These are phyloP conservation scores for Platycheirus albimanus DNA, from an alignment of 2,888 invertebrate species.

Conservation along the genomic window DNA sequence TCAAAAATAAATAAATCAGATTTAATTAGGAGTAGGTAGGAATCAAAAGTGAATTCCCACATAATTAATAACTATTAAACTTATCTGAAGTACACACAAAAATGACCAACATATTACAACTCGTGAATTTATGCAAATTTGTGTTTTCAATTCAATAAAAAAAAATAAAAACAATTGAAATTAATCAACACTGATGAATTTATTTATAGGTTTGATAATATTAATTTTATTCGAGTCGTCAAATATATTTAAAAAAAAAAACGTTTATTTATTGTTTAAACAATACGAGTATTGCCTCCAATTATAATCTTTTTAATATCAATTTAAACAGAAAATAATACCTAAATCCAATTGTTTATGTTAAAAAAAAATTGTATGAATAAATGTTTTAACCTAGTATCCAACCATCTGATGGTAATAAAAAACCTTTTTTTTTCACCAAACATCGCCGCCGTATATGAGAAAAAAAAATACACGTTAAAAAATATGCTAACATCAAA, in stretches of 20 bases:
- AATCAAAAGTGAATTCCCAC: conserved; percentile 1
- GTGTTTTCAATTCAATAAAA: neutral
- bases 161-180: neutral
- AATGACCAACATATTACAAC: neutral
- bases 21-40: too few species aligned
- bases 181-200: conserved; percentile 29
- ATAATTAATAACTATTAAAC: conserved; percentile 7
- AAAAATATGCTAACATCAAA: conserved; percentile 48
- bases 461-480: too few species aligned
- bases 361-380: conserved; percentile 22
- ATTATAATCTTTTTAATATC: too few species aligned
- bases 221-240: too few species aligned
- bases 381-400: conserved; percentile 43
- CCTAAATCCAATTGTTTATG: conserved; percentile 38
- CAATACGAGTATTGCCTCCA: too few species aligned
- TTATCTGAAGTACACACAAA: neutral
- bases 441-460: too few species aligned
- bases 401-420: conserved; percentile 31
- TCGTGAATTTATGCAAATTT: neutral
- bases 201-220: conserved; percentile 19
- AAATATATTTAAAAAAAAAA: too few species aligned
- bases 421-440: too few species aligned
- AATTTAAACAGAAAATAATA: neutral
- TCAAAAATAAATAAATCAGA: too few species aligned
- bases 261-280: too few species aligned